Conservation (phyloP, 2,888 invertebrate genomes). For the Morpho deidamia region DNA sequence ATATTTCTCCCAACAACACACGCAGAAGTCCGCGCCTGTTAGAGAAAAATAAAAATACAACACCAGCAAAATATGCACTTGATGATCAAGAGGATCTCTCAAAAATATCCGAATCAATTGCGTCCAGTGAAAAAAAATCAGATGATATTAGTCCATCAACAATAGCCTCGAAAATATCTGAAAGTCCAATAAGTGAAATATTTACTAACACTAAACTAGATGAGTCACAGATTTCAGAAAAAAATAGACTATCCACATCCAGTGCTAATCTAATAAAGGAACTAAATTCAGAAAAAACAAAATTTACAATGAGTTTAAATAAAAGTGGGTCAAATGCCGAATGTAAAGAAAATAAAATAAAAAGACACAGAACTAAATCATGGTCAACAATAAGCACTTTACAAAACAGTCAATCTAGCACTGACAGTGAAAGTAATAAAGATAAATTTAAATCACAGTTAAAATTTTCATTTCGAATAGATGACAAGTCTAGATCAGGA, state of each 20-base stretch:
- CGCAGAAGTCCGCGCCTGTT: slow-evolving; percentile 33
- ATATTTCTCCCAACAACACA: slow-evolving; percentile 21
- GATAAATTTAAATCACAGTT: slow-evolving; percentile 30
- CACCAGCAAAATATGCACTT: not conserved
- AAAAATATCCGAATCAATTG: not conserved
- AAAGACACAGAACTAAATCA: slow-evolving; percentile 54
- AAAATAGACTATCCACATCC: slow-evolving; percentile 29
- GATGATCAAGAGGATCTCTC: not conserved
- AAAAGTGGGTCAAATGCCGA: slow-evolving; percentile 45
- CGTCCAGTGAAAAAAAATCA: not conserved
- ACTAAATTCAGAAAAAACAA: slow-evolving; percentile 31
- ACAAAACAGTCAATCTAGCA: slow-evolving; percentile 37
- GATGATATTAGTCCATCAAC: not conserved
- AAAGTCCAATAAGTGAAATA: too few species aligned
- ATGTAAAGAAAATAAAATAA: slow-evolving; percentile 30
- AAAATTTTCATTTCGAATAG: slow-evolving; percentile 9
- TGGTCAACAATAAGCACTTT: slow-evolving; percentile 39
- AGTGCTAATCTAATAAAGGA: slow-evolving; percentile 39
- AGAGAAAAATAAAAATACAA: slow-evolving; percentile 32
- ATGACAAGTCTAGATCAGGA: slow-evolving; percentile 20
- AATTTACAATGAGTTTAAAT: slow-evolving; percentile 31
- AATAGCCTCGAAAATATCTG: not conserved
- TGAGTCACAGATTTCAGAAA: not conserved
- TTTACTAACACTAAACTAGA: too few species aligned
- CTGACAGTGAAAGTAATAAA: slow-evolving; percentile 45